phyloP scores from a whole-genome alignment of 2,797 vertebrate genomes.

The Champsocephalus esox region DNA sequence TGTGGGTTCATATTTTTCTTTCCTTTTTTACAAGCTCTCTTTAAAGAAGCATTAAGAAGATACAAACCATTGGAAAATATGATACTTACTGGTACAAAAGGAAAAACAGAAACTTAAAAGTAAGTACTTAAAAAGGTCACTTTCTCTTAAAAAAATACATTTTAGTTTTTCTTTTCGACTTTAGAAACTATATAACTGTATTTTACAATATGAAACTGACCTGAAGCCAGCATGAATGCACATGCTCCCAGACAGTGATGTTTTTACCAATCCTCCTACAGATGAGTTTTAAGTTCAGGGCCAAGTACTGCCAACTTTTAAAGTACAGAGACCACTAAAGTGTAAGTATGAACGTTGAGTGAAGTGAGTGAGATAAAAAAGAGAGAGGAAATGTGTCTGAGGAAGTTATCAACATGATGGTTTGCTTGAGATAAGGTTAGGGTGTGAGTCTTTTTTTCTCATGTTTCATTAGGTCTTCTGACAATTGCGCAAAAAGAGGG shows the following conservation, averaged over 20 bases:
- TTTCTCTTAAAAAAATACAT: background rate
- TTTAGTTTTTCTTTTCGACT: too few relatives aligned
- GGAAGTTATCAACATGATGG: constrained; percentile 11
- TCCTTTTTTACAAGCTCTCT: background rate
- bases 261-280: background rate
- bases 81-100: background rate
- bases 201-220: background rate
- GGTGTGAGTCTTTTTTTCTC: background rate
- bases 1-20: background rate
- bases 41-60: background rate
- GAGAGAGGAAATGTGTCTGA: background rate
- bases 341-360: background rate
- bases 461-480: constrained; percentile 13
- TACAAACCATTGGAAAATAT: background rate
- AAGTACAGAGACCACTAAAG: background rate
- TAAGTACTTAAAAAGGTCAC: background rate
- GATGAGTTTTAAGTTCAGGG: background rate
- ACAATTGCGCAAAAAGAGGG: constrained; percentile 55
- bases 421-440: constrained; percentile 7
- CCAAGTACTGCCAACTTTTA: background rate
- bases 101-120: background rate
- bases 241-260: background rate
- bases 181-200: too few relatives aligned
- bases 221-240: background rate
- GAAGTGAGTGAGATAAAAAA: constrained; percentile 9